These are phyloP conservation scores for Fringilla coelebs DNA, from an alignment of 2,797 vertebrate genomes.

Conservation along the genomic window DNA sequence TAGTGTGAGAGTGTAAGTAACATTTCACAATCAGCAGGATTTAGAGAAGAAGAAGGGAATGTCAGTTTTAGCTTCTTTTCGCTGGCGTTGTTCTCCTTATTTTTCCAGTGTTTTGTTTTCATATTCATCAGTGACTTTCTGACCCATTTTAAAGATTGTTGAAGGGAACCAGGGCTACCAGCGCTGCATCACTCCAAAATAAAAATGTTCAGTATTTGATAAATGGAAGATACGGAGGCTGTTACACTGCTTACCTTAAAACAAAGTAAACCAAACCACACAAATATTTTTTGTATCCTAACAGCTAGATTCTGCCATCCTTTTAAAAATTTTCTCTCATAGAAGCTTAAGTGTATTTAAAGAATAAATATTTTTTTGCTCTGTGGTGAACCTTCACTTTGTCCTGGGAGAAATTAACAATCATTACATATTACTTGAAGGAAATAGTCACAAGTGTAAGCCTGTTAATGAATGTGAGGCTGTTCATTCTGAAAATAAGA, in stretches of 20 bases:
- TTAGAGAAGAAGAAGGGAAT: neutral
- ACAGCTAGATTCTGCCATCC: neutral
- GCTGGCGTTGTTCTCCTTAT: neutral
- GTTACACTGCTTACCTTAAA: neutral
- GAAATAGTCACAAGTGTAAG: neutral
- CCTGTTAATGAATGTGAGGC: fast-evolving
- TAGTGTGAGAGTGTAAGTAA: neutral
- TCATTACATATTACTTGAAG: neutral
- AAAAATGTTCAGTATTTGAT: neutral
- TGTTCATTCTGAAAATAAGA: neutral
- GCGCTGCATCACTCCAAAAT: neutral
- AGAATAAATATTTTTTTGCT: neutral
- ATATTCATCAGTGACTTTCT: neutral
- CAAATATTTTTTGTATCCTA: neutral
- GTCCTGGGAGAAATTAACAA: neutral
- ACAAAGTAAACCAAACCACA: neutral
- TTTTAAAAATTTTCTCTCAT: neutral
- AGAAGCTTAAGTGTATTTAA: neutral
- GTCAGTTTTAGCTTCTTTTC: neutral
- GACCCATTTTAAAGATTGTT: neutral
- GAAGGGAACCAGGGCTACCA: neutral
- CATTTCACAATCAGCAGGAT: neutral
- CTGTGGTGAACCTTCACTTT: neutral
- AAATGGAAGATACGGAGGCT: neutral
- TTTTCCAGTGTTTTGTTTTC: neutral